These are phyloP conservation scores for Nasonia longicornis DNA, from an alignment of 1,140 invertebrate genomes.

Conservation along the genomic window DNA sequence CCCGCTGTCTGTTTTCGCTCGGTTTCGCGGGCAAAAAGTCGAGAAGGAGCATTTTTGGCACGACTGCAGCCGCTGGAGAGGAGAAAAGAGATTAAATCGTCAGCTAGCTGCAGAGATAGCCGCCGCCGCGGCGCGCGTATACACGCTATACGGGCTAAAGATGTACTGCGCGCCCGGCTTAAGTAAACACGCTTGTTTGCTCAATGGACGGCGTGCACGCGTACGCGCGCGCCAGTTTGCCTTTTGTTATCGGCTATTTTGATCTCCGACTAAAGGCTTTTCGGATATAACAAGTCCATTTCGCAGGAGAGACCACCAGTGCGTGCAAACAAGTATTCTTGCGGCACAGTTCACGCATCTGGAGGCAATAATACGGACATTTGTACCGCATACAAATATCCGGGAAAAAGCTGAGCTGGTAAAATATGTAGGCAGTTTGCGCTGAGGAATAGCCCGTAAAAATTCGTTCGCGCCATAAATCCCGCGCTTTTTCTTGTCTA, in stretches of 20 bases:
- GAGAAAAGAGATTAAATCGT: constrained; percentile 39
- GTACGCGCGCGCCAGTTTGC: constrained; percentile 2
- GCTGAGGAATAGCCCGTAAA: constrained; percentile 11
- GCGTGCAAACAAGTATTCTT: neutral
- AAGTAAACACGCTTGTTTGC: constrained; percentile 40
- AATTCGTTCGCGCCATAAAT: constrained; percentile 22
- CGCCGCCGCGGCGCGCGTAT: neutral
- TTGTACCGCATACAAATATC: too few species aligned
- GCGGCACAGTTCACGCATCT: too few species aligned
- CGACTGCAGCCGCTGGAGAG: neutral
- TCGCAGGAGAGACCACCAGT: neutral
- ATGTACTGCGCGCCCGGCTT: constrained; percentile 28
- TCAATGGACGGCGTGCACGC: constrained; percentile 22
- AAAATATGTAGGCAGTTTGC: neutral
- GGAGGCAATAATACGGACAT: too few species aligned
- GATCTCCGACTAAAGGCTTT: constrained; percentile 26
- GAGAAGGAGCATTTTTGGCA: constrained; percentile 27
- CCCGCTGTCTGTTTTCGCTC: neutral
- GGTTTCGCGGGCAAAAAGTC: neutral
- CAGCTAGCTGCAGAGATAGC: neutral
- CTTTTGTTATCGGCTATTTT: constrained; percentile 44
- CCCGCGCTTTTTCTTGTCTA: neutral
- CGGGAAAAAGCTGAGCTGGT: neutral
- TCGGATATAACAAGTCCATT: neutral
- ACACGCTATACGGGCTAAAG: constrained; percentile 5